phyloP scores from a whole-genome alignment of 2,797 vertebrate genomes.

The Xenops minutus region DNA sequence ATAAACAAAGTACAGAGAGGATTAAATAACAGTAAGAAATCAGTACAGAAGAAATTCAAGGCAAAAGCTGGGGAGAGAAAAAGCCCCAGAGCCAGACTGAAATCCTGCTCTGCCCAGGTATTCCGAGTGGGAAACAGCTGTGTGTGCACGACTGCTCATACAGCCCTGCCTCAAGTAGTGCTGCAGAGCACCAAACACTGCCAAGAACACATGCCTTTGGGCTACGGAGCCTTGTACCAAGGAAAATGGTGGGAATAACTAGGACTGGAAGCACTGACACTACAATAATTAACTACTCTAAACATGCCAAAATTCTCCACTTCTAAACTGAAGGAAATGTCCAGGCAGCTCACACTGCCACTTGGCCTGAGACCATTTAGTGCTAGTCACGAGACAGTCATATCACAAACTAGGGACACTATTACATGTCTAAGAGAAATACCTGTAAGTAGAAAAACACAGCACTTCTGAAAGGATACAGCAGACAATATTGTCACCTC shows the following conservation, averaged over 20 bases:
- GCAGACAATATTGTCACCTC: neutral
- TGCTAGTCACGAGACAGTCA: neutral
- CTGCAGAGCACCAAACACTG: neutral
- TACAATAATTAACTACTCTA: neutral
- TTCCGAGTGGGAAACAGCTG: neutral
- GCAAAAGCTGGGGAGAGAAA: neutral
- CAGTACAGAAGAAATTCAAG: neutral
- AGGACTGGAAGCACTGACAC: neutral
- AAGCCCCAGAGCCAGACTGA: neutral
- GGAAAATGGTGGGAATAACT: neutral
- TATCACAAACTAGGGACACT: neutral
- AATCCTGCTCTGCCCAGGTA: neutral
- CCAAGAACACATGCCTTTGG: neutral
- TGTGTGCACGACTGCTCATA: neutral
- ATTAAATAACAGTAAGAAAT: neutral
- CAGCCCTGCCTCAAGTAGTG: neutral
- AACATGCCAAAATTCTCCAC: neutral
- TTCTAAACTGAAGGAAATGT: neutral
- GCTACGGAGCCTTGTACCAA: neutral
- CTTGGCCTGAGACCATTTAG: fast-evolving
- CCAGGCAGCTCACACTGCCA: neutral
- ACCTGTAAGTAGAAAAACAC: neutral
- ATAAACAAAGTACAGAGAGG: neutral
- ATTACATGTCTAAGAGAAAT: neutral
- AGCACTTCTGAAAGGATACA: neutral